A percentile compares a stretch with the other conserved stretches of the same genome.
phyloP scores from a whole-genome alignment of 2,113 vertebrate species.

The Psilopogon haemacephalus region DNA sequence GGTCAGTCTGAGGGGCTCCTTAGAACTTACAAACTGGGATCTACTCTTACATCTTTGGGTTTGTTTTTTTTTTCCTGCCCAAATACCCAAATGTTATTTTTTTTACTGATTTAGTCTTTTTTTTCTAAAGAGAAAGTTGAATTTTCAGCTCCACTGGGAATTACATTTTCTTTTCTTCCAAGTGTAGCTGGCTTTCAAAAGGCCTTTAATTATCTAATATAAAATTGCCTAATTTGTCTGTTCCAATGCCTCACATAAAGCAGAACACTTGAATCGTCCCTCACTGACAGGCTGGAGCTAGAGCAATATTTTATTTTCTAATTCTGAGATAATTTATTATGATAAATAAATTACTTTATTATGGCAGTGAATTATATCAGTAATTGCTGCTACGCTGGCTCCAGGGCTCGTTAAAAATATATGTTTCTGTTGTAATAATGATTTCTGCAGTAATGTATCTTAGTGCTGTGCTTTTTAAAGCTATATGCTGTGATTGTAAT shows the following conservation, averaged over 20 bases:
- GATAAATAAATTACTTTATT: constrained; percentile 31
- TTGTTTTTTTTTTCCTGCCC: too few relatives aligned
- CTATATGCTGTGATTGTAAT: not conserved
- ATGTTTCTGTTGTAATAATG: not conserved
- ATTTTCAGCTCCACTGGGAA: not conserved
- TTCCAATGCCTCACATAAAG: not conserved
- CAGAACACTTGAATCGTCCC: not conserved
- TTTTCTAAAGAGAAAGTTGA: not conserved
- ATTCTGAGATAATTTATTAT: constrained; percentile 1
- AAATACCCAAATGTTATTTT: too few relatives aligned
- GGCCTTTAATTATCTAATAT: not conserved
- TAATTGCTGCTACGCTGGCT: not conserved
- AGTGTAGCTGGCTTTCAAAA: not conserved
- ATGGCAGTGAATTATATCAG: not conserved
- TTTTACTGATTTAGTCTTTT: not conserved
- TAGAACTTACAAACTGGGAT: constrained; percentile 1
- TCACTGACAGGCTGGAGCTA: not conserved
- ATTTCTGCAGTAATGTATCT: not conserved
- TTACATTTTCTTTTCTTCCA: not conserved
- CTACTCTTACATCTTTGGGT: not conserved
- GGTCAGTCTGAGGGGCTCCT: constrained; percentile 13
- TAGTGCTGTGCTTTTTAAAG: not conserved
- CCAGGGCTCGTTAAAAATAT: not conserved
- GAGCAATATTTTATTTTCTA: constrained; percentile 33
- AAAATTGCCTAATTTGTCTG: constrained; percentile 18